Evolutionary conservation across 2,888 invertebrate species (phyloP).

Genomic region (Tipula helvola): DNA sequence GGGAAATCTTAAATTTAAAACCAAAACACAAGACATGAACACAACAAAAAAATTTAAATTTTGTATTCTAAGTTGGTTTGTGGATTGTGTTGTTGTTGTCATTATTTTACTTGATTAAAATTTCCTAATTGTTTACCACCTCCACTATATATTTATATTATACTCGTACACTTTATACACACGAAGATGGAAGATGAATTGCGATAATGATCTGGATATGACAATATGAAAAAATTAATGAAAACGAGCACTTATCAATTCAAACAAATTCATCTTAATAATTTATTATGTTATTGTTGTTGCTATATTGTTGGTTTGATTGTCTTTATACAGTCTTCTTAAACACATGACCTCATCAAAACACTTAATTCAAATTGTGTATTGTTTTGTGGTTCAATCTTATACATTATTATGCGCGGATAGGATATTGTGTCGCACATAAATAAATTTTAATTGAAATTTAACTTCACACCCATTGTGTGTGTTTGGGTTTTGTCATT

Average conservation of each 20-base stretch:
- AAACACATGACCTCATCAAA: neutral
- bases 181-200: neutral
- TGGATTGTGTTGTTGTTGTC: neutral
- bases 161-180: neutral
- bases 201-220: neutral
- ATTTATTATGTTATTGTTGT: neutral
- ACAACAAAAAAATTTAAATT: neutral
- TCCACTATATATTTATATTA: neutral
- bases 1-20: slow-evolving; percentile 4
- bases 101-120: neutral
- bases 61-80: neutral
- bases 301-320: neutral
- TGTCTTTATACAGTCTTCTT: neutral
- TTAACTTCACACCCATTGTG: neutral
- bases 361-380: neutral
- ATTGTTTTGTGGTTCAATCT: neutral
- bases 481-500: neutral
- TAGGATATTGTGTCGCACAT: neutral
- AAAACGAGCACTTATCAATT: neutral
- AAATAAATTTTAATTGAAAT: neutral
- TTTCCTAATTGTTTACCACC: slow-evolving; percentile 4
- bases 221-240: neutral
- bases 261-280: neutral
- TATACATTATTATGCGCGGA: neutral
- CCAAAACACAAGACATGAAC: neutral